Conservation (phyloP, 2,113 vertebrate species). For the Nematolebias whitei region DNA sequence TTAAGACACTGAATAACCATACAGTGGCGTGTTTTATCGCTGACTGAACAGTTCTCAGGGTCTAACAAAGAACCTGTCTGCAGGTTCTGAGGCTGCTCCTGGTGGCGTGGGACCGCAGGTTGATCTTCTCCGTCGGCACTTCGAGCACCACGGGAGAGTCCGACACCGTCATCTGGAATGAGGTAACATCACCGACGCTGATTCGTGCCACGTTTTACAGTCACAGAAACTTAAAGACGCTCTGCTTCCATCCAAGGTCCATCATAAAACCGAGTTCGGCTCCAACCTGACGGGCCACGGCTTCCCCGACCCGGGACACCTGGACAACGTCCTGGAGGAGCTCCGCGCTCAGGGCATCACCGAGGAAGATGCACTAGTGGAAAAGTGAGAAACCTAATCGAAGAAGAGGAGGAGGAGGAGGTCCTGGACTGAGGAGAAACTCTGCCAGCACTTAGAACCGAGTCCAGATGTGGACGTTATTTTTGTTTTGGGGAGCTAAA, state of each 20-base stretch:
- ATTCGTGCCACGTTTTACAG: background rate
- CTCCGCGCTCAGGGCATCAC: conserved; percentile 93
- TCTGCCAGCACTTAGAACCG: conserved; percentile 48
- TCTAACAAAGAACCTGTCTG: too few species aligned
- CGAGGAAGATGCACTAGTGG: conserved; percentile 78
- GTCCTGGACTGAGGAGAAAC: conserved; percentile 19
- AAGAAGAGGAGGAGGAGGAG: conserved; percentile 23
- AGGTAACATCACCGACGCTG: conserved; percentile 58
- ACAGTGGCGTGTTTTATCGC: too few species aligned
- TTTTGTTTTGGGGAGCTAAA: conserved; percentile 17
- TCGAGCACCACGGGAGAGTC: conserved; percentile 96
- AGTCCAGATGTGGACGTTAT: conserved; percentile 1
- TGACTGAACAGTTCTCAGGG: too few species aligned
- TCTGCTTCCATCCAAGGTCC: conserved; percentile 70
- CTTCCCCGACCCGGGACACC: conserved; percentile 87
- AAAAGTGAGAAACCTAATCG: conserved; percentile 46
- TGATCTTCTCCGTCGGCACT: conserved; percentile 93
- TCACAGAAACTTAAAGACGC: background rate
- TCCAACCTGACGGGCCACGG: conserved; percentile 94
- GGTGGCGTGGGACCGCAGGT: conserved; percentile 92
- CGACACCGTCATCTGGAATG: conserved; percentile 95
- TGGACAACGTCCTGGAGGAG: conserved; percentile 86
- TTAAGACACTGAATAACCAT: too few species aligned
- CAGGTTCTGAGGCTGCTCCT: conserved; percentile 92
- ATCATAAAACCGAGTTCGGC: conserved; percentile 95